Percentiles rank a stretch among this genome's conserved stretches.
Conservation (phyloP, 2,888 invertebrate genomes). For the Silvanus unidentatus region DNA sequence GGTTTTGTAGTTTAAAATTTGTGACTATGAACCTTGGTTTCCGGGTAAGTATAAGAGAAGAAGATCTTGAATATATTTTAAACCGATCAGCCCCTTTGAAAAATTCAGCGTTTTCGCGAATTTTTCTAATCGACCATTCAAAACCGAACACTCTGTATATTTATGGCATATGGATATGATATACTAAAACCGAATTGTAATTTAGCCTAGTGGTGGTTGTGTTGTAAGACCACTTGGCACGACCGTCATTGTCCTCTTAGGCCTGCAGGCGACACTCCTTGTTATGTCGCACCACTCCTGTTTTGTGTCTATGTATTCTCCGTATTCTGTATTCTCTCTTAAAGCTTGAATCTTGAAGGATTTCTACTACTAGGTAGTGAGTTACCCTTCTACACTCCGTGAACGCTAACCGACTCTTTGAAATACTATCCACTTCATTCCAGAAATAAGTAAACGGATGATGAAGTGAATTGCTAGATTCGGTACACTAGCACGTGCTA, state of each 20-base stretch:
- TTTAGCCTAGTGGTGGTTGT: constrained; percentile 3
- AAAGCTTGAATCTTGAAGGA: constrained; percentile 10
- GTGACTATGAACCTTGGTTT: too few species aligned
- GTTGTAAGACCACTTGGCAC: constrained; percentile 19
- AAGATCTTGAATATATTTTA: too few species aligned
- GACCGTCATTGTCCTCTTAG: constrained; percentile 17
- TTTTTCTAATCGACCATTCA: too few species aligned
- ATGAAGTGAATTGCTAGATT: constrained; percentile 7
- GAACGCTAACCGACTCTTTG: constrained; percentile 1
- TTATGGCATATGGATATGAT: constrained; percentile 1
- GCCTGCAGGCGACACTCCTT: constrained; percentile 21
- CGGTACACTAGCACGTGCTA: background rate
- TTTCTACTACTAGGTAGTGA: constrained; percentile 4
- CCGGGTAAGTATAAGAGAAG: too few species aligned
- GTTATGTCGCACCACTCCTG: constrained; percentile 12
- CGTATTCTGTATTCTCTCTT: constrained; percentile 3
- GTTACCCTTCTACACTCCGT: constrained; percentile 4
- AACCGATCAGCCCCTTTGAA: too few species aligned
- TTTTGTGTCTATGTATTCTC: too few species aligned
- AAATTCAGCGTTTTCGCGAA: constrained; percentile 7
- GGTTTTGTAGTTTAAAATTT: too few species aligned
- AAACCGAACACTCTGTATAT: constrained; percentile 3
- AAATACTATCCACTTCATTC: constrained; percentile 1
- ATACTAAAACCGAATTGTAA: constrained; percentile 9
- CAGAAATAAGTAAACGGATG: constrained; percentile 12